A percentile compares a stretch with the other conserved stretches of the same genome.
phyloP scores from a whole-genome alignment of 2,797 vertebrate species.

The Lepus townsendii region DNA sequence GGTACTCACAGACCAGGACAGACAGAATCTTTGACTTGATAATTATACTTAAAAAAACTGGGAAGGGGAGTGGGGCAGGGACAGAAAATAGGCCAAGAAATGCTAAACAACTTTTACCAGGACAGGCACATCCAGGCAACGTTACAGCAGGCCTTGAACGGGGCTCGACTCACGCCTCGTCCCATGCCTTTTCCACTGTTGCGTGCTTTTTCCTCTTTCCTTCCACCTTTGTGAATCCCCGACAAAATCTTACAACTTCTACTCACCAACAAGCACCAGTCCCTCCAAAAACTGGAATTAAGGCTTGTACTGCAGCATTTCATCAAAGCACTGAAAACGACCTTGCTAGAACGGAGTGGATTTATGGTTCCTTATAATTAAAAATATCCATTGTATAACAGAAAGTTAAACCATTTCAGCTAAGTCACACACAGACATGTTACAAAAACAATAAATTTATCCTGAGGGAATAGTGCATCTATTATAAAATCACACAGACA shows the following conservation, averaged over 20 bases:
- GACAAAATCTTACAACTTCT: not conserved
- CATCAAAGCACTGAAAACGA: not conserved
- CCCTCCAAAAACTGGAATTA: slow-evolving; percentile 26
- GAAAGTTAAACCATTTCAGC: not conserved
- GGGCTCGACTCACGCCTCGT: not conserved
- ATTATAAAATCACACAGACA: not conserved
- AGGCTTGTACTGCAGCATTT: not conserved
- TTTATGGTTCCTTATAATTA: not conserved
- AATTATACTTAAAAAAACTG: not conserved
- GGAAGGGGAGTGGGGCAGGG: not conserved
- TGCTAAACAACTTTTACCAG: not conserved
- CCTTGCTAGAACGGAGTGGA: not conserved
- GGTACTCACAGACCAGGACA: not conserved
- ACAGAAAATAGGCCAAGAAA: not conserved
- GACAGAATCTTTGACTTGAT: not conserved
- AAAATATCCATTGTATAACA: not conserved
- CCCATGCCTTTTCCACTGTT: not conserved
- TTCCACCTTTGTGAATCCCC: not conserved
- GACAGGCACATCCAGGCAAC: not conserved
- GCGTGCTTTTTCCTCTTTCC: not conserved
- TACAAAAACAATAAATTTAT: not conserved
- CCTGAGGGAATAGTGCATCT: not conserved
- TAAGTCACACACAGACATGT: not conserved
- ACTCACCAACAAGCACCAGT: not conserved
- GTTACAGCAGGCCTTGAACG: not conserved